Evolutionary conservation across 2,797 vertebrate species (phyloP).

Genomic region (Lepilemur septentrionalis): DNA sequence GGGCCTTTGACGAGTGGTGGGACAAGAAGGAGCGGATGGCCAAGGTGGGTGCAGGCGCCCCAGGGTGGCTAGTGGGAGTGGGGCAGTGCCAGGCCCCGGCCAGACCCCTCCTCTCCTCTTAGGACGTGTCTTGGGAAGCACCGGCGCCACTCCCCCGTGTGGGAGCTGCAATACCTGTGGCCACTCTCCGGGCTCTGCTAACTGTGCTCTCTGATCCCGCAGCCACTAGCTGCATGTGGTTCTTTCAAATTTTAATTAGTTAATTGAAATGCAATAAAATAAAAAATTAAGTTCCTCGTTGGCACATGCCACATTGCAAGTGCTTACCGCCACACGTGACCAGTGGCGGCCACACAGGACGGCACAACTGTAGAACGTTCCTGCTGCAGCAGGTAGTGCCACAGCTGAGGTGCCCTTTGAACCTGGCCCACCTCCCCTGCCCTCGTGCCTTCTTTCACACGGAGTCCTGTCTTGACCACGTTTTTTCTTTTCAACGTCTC

Average conservation of each 20-base stretch:
- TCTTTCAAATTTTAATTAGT: no score
- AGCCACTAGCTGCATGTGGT: neutral
- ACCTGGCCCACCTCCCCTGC: neutral
- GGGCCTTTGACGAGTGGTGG: constrained; percentile 99
- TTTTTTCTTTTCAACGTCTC: neutral
- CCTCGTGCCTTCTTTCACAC: no score
- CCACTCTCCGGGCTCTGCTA: neutral
- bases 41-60: constrained; percentile 86
- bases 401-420: neutral
- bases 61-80: accelerated
- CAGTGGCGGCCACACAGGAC: neutral
- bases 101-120: neutral
- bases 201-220: no score
- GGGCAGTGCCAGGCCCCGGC: no score
- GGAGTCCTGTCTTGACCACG: neutral
- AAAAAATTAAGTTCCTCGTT: neutral
- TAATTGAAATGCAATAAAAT: neutral
- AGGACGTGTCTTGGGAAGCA: accelerated
- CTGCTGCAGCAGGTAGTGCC: accelerated
- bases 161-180: neutral
- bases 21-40: constrained; percentile 97
- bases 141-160: neutral
- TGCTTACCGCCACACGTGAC: neutral
- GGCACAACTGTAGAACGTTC: no score
- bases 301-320: accelerated